Conservation (phyloP, 2,888 invertebrate genomes). For the Sceliomorpha sp. region DNA sequence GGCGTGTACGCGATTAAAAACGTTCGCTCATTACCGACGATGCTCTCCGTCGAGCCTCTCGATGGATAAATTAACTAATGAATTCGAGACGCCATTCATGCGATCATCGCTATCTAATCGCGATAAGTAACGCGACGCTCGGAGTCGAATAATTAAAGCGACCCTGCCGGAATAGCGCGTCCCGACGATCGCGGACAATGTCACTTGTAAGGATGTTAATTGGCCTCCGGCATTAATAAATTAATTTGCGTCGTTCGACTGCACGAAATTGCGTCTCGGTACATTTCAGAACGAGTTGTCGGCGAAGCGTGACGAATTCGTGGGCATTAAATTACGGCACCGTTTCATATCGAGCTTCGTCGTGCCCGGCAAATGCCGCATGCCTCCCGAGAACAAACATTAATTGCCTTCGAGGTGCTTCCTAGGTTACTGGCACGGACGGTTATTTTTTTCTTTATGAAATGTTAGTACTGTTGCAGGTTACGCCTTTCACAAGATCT, state of each 20-base stretch:
- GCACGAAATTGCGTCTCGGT: conserved; percentile 2
- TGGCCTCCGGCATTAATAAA: conserved; percentile 38
- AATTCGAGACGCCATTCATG: too few species aligned
- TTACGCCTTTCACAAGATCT: conserved; percentile 55
- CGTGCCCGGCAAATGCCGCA: conserved; percentile 27
- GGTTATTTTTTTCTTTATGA: conserved; percentile 50
- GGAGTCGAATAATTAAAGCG: not conserved
- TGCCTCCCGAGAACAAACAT: conserved; percentile 30
- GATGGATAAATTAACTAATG: too few species aligned
- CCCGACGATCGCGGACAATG: conserved; percentile 25
- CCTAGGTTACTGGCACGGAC: conserved; percentile 57
- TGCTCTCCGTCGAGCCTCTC: too few species aligned
- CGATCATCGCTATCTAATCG: too few species aligned
- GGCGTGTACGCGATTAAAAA: too few species aligned
- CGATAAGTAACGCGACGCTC: too few species aligned
- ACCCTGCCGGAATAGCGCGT: conserved; percentile 2
- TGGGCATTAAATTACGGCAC: conserved; percentile 47
- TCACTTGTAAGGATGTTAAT: conserved; percentile 39
- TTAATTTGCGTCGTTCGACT: conserved; percentile 25
- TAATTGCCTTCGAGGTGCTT: conserved; percentile 45
- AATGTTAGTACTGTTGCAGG: conserved; percentile 31
- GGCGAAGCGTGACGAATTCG: conserved; percentile 51
- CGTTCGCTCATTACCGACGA: too few species aligned
- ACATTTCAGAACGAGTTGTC: conserved; percentile 13
- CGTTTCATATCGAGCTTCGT: conserved; percentile 45